These are phyloP conservation scores for Callocephalon fimbriatum DNA, from an alignment of 2,113 vertebrate genomes.

Conservation along the genomic window DNA sequence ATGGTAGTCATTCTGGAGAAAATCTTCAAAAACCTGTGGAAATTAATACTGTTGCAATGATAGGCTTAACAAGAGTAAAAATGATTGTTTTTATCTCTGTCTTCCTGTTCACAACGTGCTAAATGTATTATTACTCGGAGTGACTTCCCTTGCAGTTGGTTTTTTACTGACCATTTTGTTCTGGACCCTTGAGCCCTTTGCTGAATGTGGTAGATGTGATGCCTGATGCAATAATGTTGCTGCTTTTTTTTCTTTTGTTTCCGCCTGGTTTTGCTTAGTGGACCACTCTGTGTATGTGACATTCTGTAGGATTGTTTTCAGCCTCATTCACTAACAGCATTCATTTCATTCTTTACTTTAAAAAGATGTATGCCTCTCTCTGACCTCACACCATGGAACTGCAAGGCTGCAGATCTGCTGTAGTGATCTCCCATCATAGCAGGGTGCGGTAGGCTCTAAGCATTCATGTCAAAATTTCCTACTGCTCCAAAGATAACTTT, in stretches of 20 bases:
- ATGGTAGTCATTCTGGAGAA: background rate
- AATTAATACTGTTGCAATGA: background rate
- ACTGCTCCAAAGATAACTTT: background rate
- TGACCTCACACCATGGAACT: background rate
- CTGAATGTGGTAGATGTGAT: background rate
- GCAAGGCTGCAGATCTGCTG: background rate
- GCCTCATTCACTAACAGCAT: background rate
- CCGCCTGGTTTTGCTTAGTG: background rate
- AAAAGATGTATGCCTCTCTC: background rate
- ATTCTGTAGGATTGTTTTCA: background rate
- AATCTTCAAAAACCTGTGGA: background rate
- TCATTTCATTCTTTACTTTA: background rate
- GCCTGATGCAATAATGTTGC: background rate
- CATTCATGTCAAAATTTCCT: background rate
- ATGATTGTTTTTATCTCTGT: background rate
- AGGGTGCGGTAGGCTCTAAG: background rate
- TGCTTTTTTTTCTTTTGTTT: background rate
- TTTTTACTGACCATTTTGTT: background rate
- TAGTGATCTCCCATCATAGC: background rate
- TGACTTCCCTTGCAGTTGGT: background rate
- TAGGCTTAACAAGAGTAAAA: background rate
- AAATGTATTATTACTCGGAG: background rate
- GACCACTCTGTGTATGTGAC: background rate
- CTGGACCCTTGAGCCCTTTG: background rate
- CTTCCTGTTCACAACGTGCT: background rate